Percentiles rank a stretch among this genome's conserved stretches.
Conservation (phyloP, 2,113 vertebrate genomes). For the Eretmochelys imbricata region DNA sequence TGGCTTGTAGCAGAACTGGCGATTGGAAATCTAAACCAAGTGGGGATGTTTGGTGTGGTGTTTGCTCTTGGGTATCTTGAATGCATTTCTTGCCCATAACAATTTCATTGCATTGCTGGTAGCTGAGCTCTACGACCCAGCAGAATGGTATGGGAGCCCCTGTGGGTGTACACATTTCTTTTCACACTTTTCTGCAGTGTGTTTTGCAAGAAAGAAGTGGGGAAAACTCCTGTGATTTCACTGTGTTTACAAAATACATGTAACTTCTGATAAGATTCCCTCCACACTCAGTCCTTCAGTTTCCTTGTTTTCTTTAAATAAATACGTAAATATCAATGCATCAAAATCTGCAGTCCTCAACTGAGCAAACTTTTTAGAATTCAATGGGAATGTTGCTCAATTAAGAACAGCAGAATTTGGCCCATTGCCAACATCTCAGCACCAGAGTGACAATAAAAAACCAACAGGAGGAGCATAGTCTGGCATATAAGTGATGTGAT, state of each 20-base stretch:
- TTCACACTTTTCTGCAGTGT: background rate
- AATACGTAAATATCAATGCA: background rate
- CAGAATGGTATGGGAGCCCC: background rate
- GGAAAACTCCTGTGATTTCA: background rate
- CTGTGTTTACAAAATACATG: background rate
- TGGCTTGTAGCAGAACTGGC: background rate
- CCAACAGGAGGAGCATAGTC: background rate
- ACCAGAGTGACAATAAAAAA: background rate
- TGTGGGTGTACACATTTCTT: background rate
- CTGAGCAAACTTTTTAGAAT: background rate
- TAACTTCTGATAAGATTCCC: background rate
- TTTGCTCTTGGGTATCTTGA: constrained; percentile 17
- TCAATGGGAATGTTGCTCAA: background rate
- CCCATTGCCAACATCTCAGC: background rate
- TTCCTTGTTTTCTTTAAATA: background rate
- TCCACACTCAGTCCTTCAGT: background rate
- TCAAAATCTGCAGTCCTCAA: background rate
- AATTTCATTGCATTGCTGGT: background rate
- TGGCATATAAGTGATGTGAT: background rate
- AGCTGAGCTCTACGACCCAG: background rate
- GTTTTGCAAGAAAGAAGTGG: background rate
- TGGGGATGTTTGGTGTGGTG: background rate
- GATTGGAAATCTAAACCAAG: background rate
- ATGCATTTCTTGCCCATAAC: background rate
- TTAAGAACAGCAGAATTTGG: background rate